Percentiles rank a stretch among this genome's conserved stretches.
phyloP scores from a whole-genome alignment of 2,797 vertebrate species.

The Pachyuromys duprasi region DNA sequence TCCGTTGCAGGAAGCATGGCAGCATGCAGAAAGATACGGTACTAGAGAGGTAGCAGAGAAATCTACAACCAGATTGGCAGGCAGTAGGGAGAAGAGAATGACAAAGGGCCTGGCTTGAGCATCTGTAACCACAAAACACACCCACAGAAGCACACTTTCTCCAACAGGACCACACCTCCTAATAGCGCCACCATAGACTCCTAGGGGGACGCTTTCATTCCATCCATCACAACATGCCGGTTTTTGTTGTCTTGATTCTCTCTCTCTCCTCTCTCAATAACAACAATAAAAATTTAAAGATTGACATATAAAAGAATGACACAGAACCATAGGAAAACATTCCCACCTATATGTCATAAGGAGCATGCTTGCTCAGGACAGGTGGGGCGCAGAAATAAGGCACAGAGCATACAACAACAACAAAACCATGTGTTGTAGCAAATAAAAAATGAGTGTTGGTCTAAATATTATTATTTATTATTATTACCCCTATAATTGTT shows the following conservation, averaged over 20 bases:
- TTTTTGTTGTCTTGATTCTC: not conserved
- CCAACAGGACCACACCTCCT: not conserved
- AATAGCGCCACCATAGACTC: not conserved
- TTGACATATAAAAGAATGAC: not conserved
- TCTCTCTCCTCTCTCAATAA: not conserved
- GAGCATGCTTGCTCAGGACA: not conserved
- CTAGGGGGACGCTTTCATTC: not conserved
- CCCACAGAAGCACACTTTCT: not conserved
- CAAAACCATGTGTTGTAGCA: not conserved
- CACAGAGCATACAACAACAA: not conserved
- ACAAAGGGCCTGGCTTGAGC: not conserved
- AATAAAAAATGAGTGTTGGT: too few relatives aligned
- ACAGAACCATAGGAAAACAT: not conserved
- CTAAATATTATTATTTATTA: too few relatives aligned
- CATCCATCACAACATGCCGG: not conserved
- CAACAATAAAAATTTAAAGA: not conserved
- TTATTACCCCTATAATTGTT: too few relatives aligned
- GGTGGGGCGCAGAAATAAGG: not conserved
- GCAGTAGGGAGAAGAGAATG: not conserved
- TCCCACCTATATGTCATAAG: not conserved
- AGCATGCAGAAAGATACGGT: not conserved
- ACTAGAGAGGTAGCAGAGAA: not conserved
- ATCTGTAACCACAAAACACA: not conserved
- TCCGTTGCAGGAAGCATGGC: not conserved
- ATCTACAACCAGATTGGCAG: not conserved